Base-by-base conservation (phyloP, 2,113 vertebrate genomes). In the Pandion haliaetus region DNA sequence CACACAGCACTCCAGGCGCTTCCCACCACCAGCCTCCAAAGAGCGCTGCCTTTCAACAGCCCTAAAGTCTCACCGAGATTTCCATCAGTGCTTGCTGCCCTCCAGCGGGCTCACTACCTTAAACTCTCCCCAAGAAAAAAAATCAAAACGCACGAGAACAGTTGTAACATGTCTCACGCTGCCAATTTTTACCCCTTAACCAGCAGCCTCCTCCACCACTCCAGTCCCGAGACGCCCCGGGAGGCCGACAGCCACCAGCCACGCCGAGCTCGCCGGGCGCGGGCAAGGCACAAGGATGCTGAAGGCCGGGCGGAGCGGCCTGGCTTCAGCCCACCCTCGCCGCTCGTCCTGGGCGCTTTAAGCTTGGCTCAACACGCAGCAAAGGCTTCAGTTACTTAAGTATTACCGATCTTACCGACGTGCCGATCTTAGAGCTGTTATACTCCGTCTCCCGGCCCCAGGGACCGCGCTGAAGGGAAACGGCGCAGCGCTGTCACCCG, bases 81-180 rank as follows among this genome's bases (percentile, higher is more conserved):
- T 17, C 81, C 12, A 24, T 2, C 70, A 8, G 88, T 12, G 34
- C 47, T 42, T 12, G 86, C 12, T 32, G 95, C 95, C 86, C 91
- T 73, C 93, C 77, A 50, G 17, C 0, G 95, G 52, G 58, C 4
- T 52, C 28, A 0, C 1, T 0, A n/a, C 49, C 45, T 20, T 31
- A 11, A 57, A 42, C 2, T 3, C 47, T 18, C 26, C 58, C 57
- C 5, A 1, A 13, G 31, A 3, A 17, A n/a, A 44, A 36, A 52
- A 1, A 12, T 0, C 24, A 17, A 25, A 57, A 31, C 52, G 3
- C 32, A 6, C 8, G 8, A 6, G 5, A 38, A 11, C 31, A 5
- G 21, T 2, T 8, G 4, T 10, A 12, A 29, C 24, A 5, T 5
- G 3, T 2, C 38, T 20, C 38, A 4, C 55, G 1, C 8, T 1